These are phyloP conservation scores for Halesus radiatus DNA, from an alignment of 1,140 invertebrate species.

Conservation along the genomic window DNA sequence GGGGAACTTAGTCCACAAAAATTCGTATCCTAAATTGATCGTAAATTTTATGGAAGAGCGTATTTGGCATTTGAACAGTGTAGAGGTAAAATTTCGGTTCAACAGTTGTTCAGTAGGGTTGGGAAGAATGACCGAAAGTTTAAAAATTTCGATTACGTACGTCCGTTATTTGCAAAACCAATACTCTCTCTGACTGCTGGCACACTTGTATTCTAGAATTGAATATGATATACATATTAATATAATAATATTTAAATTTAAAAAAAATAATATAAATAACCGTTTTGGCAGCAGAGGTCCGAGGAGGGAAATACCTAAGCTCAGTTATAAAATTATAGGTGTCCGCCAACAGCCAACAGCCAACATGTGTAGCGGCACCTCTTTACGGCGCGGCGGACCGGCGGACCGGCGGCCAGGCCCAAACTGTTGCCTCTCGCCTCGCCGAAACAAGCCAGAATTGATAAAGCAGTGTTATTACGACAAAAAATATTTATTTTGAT, in stretches of 20 bases:
- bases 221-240: neutral
- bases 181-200: too few species aligned
- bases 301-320: constrained; percentile 43
- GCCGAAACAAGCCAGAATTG: constrained; percentile 40
- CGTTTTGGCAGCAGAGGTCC: constrained; percentile 37
- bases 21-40: too few species aligned
- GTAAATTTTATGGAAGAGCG: too few species aligned
- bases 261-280: neutral
- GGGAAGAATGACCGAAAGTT: too few species aligned
- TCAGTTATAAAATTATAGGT: constrained; percentile 57
- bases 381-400: constrained; percentile 43
- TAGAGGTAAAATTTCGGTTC: too few species aligned
- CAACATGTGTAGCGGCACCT: constrained; percentile 55
- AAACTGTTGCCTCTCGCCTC: neutral
- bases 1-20: too few species aligned
- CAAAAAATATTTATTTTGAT: constrained; percentile 58
- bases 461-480: constrained; percentile 58
- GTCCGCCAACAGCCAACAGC: constrained; percentile 44
- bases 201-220: neutral
- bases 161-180: too few species aligned
- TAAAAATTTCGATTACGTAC: too few species aligned
- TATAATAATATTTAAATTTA: neutral
- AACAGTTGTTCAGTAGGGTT: too few species aligned
- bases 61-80: too few species aligned
- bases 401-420: constrained; percentile 20